Evolutionary conservation across 1,140 invertebrate genomes (phyloP).

Genomic region (Phymastichus coffea): DNA sequence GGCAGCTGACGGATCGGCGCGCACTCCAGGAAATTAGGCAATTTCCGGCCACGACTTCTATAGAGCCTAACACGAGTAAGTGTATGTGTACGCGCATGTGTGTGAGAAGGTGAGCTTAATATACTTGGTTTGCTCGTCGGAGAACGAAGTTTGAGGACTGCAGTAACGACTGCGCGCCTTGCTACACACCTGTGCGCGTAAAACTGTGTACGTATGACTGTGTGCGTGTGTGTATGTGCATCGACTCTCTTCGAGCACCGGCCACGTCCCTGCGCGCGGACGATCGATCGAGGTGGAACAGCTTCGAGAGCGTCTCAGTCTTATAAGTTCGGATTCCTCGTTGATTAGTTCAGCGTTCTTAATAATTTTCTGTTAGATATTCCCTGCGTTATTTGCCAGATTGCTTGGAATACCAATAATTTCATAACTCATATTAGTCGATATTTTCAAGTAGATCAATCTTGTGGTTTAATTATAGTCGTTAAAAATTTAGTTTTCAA

Average conservation of each 20-base stretch:
- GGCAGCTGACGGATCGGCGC: constrained; percentile 57
- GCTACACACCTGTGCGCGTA: not conserved
- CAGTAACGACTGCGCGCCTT: not conserved
- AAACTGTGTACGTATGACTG: not conserved
- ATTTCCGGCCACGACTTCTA: constrained; percentile 47
- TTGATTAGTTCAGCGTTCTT: no score
- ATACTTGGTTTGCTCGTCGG: no score
- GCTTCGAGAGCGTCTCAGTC: no score
- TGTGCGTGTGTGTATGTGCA: not conserved
- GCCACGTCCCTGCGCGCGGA: constrained; percentile 16
- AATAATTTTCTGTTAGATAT: no score
- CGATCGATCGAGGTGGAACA: constrained; percentile 45
- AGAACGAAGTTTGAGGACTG: no score
- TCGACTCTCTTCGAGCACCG: not conserved
- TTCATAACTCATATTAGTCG: no score
- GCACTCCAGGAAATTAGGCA: constrained; percentile 59
- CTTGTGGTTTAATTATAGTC: no score
- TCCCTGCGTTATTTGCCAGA: no score
- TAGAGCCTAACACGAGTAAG: not conserved
- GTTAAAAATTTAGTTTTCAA: no score
- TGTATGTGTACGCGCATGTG: not conserved
- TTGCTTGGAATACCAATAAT: no score
- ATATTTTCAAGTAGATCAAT: no score
- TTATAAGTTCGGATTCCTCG: no score
- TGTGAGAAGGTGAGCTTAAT: not conserved